Base-by-base conservation (phyloP, 2,888 invertebrate species). In the Cantharis rufa region DNA sequence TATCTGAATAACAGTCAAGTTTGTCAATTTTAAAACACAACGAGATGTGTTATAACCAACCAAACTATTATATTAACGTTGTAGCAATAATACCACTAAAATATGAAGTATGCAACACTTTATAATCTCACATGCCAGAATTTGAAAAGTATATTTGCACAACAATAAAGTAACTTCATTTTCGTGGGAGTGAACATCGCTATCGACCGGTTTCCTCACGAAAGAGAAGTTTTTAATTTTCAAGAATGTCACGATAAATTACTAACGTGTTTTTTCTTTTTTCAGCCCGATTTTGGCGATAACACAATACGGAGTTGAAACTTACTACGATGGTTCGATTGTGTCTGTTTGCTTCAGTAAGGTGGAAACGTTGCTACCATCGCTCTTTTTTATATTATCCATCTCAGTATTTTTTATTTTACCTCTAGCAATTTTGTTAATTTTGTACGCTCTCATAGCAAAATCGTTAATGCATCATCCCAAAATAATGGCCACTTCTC, bases 241-340 rank as follows among this genome's bases (percentile, higher is more conserved):
- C 13, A 4, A 32, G 1, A 13, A 3, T 5, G 32, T 63, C 32
- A 64, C 64, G 13, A 15, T 7, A 13, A 1, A 24, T 11, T 21
- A 48, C 64, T 70, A 70, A 74, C 27, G 10, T 16, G 11, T 16
- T 63, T 76, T 71, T 64, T 72, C 74, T 28, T 69, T 75, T 89
- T 89, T 79, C 93, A 96, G 96, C 88, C 97, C 97, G 16, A 95
- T 96, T 85, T 90, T 97, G 83, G 91, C 92, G 83, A 94, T 97
- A 84, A 94, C 96, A 11, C 92, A 92, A 72, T 95, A 94, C 90
- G 91, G 92, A 78, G 89, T 92, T 85, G 94, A 93, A 83, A 89
- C 91, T 64, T 94, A 94, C 88, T 90, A 91, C 78, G 95, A 95
- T 83, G 94, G 94, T 61, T 90, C 91, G 15, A 88, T 91, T 79